These are phyloP conservation scores for Trichechus manatus DNA, from an alignment of 2,113 vertebrate species.

Conservation along the genomic window DNA sequence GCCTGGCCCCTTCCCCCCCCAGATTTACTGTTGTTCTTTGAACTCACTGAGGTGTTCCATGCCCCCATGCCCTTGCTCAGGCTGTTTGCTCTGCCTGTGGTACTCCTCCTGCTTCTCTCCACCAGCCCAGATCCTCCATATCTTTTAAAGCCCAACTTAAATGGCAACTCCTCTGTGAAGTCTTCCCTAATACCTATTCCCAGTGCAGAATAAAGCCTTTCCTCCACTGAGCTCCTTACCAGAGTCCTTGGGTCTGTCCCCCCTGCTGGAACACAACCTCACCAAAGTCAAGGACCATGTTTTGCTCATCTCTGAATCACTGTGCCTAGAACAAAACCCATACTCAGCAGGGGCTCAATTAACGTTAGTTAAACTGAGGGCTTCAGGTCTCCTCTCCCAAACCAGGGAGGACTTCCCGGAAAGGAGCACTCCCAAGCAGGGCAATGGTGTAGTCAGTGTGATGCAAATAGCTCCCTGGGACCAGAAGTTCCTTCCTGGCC, in stretches of 20 bases:
- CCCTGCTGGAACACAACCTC: not conserved
- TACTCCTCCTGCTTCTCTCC: not conserved
- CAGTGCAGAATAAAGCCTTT: not conserved
- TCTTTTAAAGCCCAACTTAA: not conserved
- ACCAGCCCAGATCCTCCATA: not conserved
- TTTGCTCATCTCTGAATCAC: not conserved
- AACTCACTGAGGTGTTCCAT: accelerated
- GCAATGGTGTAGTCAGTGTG: not conserved
- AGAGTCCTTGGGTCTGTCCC: not conserved
- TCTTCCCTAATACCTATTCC: too few relatives aligned
- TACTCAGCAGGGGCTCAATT: not conserved
- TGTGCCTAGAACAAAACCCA: not conserved
- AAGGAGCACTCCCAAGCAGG: not conserved
- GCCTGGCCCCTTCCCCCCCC: not conserved
- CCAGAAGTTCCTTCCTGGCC: not conserved
- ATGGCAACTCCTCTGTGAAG: not conserved
- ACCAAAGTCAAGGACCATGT: not conserved
- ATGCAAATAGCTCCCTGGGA: not conserved
- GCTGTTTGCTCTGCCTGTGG: not conserved
- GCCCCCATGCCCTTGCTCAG: not conserved
- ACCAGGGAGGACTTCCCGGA: not conserved
- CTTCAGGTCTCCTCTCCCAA: not conserved
- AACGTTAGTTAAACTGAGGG: not conserved
- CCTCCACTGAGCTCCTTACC: not conserved
- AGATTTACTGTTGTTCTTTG: not conserved